These are phyloP conservation scores for Eristalis pertinax DNA, from an alignment of 2,888 invertebrate species.

Conservation along the genomic window DNA sequence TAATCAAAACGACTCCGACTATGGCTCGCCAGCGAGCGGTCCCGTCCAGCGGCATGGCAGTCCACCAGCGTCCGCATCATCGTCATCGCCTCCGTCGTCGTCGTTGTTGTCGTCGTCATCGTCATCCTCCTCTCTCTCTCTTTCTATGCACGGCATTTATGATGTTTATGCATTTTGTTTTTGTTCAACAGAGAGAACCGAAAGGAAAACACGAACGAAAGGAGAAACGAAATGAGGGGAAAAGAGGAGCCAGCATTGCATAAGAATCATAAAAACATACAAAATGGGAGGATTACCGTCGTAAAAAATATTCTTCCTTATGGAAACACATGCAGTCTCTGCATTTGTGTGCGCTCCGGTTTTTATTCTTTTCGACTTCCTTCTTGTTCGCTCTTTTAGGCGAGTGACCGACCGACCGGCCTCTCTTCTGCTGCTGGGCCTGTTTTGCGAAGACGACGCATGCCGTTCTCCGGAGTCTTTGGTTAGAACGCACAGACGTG, in stretches of 20 bases:
- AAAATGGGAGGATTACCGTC: conserved; percentile 67
- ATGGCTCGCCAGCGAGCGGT: neutral
- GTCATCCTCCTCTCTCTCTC: conserved; percentile 8
- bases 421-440: conserved; percentile 7
- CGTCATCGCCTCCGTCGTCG: neutral
- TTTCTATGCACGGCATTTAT: conserved; percentile 55
- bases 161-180: conserved; percentile 53
- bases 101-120: neutral
- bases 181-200: conserved; percentile 3
- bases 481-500: conserved; percentile 46
- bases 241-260: conserved; percentile 41
- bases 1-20: conserved; percentile 37
- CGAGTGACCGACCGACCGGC: neutral
- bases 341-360: conserved; percentile 52
- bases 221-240: neutral
- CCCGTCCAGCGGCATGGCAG: conserved; percentile 8
- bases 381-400: conserved; percentile 19
- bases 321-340: conserved; percentile 40
- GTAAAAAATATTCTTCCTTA: conserved; percentile 71
- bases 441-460: conserved; percentile 10
- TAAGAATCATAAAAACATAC: conserved; percentile 69
- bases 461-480: conserved; percentile 30
- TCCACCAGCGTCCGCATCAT: conserved; percentile 30
- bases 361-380: conserved; percentile 31
- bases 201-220: conserved; percentile 20